Conservation (phyloP, 2,113 vertebrate genomes). For the Gila orcuttii region DNA sequence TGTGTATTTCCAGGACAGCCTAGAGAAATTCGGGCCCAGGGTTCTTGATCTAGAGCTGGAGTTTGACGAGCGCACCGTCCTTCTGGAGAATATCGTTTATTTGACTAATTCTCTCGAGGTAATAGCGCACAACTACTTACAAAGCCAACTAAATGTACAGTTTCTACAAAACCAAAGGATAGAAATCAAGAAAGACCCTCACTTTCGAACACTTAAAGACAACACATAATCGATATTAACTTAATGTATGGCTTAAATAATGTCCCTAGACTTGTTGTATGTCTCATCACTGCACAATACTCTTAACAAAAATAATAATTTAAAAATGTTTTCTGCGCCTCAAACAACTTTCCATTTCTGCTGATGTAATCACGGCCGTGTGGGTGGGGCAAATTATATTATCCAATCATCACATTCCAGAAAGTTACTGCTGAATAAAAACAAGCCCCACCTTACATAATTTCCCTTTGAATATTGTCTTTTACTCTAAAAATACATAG, state of each 20-base stretch:
- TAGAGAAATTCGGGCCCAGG: constrained; percentile 89
- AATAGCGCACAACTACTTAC: neutral
- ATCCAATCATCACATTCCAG: too few relatives aligned
- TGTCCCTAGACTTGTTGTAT: neutral
- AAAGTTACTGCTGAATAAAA: neutral
- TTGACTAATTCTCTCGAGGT: constrained; percentile 96
- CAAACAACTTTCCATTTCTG: too few relatives aligned
- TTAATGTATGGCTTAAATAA: neutral
- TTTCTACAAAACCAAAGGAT: neutral
- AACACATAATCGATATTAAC: neutral
- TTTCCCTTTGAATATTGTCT: neutral
- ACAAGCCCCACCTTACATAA: neutral
- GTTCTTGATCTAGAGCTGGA: constrained; percentile 93
- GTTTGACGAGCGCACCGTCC: constrained; percentile 90
- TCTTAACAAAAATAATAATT: neutral
- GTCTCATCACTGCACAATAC: neutral
- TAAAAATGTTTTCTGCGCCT: too few relatives aligned
- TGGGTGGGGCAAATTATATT: too few relatives aligned
- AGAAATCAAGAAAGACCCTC: neutral
- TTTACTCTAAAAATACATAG: neutral
- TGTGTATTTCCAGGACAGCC: constrained; percentile 82
- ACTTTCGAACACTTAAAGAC: neutral
- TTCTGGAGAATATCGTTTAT: constrained; percentile 94
- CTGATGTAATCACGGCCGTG: too few relatives aligned
- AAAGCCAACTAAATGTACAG: neutral